These are phyloP conservation scores for Zaprionus camerounensis DNA, from an alignment of 1,140 invertebrate genomes.

Conservation along the genomic window DNA sequence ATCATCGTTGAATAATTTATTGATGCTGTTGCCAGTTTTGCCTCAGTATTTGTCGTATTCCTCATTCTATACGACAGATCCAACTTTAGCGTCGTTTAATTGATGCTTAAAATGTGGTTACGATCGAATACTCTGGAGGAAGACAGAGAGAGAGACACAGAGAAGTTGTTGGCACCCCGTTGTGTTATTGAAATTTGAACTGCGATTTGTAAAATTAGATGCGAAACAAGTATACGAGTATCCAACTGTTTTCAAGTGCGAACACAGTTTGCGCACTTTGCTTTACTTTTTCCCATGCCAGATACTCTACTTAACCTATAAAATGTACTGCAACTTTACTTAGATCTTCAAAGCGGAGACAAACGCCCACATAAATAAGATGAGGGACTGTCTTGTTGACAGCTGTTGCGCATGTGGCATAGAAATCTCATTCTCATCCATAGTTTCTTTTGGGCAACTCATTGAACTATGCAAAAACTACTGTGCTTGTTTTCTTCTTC, in stretches of 20 bases:
- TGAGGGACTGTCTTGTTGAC: not conserved
- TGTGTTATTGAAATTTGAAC: conserved; percentile 55
- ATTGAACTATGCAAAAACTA: conserved; percentile 29
- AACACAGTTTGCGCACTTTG: not conserved
- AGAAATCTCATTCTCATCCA: conserved; percentile 26
- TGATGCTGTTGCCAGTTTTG: conserved; percentile 42
- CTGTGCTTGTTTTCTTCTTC: conserved; percentile 13
- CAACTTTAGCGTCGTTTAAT: conserved; percentile 61
- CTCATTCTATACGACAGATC: conserved; percentile 3
- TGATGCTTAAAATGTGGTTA: conserved; percentile 73
- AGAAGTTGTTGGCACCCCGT: conserved; percentile 60
- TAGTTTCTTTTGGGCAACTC: conserved; percentile 33
- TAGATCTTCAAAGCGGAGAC: conserved; percentile 32
- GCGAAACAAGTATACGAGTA: conserved; percentile 61
- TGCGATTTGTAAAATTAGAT: conserved; percentile 61
- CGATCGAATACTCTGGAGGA: not conserved
- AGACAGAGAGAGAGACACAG: not conserved
- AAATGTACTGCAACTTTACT: conserved; percentile 27
- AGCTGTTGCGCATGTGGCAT: conserved; percentile 59
- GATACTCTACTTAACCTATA: conserved; percentile 51
- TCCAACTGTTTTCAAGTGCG: conserved; percentile 47
- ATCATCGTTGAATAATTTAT: conserved; percentile 73
- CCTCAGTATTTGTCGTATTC: conserved; percentile 49
- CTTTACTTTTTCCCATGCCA: not conserved
- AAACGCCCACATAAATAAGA: conserved; percentile 37